phyloP scores from a whole-genome alignment of 2,888 invertebrate species.

The Spilarctia lutea region DNA sequence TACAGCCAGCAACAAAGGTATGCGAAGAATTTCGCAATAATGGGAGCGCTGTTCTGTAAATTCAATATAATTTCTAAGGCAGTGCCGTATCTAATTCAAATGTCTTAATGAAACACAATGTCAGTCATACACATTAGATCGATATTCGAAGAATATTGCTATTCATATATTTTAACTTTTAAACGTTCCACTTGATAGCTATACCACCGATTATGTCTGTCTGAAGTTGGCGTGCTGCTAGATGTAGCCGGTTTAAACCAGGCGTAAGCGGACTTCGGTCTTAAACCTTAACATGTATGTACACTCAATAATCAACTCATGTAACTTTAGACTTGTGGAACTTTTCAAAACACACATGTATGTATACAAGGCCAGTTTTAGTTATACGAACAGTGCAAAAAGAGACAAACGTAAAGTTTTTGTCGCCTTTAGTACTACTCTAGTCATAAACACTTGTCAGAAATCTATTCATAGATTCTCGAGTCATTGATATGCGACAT shows the following conservation, averaged over 20 bases:
- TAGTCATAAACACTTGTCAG: constrained; percentile 21
- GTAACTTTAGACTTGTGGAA: constrained; percentile 28
- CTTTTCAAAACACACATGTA: constrained; percentile 21
- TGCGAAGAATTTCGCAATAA: constrained; percentile 34
- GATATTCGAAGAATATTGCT: constrained; percentile 13
- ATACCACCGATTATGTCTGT: not conserved
- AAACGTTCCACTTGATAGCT: not conserved
- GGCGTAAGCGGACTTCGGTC: not conserved
- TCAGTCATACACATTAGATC: constrained; percentile 3
- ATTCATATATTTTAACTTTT: not conserved
- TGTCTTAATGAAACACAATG: constrained; percentile 17
- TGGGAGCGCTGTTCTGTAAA: constrained; percentile 19
- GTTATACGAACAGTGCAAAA: constrained; percentile 29
- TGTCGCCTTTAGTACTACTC: constrained; percentile 27
- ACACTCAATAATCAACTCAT: not conserved
- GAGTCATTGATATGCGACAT: constrained; percentile 49
- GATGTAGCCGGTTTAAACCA: not conserved
- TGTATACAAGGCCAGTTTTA: constrained; percentile 36
- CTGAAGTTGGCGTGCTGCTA: not conserved
- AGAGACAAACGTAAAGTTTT: constrained; percentile 40
- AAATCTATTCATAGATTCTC: constrained; percentile 33
- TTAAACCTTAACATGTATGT: not conserved
- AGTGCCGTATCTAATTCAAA: constrained; percentile 16
- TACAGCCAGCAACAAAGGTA: constrained; percentile 9
- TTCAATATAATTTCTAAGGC: constrained; percentile 28